Conservation (phyloP, 2,888 invertebrate species). For the Brachylomia viminalis region DNA sequence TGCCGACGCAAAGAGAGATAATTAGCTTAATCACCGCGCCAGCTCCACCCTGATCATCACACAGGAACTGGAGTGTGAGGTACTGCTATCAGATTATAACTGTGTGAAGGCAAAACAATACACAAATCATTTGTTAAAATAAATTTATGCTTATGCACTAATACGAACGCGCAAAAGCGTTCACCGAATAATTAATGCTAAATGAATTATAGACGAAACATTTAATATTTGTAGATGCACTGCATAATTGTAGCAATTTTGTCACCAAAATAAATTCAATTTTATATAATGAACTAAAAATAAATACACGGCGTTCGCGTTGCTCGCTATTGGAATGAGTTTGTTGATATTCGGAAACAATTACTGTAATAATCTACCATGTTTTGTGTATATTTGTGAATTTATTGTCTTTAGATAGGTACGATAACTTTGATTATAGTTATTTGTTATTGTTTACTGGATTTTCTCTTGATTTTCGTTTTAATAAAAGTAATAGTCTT, state of each 20-base stretch:
- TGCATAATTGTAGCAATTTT: constrained; percentile 41
- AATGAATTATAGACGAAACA: constrained; percentile 58
- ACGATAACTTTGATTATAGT: too few relatives aligned
- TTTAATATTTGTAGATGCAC: constrained; percentile 44
- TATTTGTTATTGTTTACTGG: not conserved
- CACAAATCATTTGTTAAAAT: constrained; percentile 59
- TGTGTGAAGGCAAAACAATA: constrained; percentile 48
- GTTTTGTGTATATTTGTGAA: constrained; percentile 5
- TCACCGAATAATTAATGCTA: constrained; percentile 59
- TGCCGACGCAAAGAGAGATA: constrained; percentile 52
- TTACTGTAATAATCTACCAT: constrained; percentile 6
- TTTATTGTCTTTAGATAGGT: not conserved
- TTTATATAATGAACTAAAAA: constrained; percentile 41
- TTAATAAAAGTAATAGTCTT: not conserved
- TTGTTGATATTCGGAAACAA: constrained; percentile 37
- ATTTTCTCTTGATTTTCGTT: not conserved
- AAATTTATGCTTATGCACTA: constrained; percentile 52
- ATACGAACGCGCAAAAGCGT: constrained; percentile 47
- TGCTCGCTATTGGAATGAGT: constrained; percentile 30
- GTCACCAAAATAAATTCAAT: constrained; percentile 37
- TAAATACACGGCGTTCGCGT: constrained; percentile 23
- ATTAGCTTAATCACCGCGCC: constrained; percentile 59
- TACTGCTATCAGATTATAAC: constrained; percentile 36
- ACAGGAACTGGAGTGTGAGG: constrained; percentile 26
- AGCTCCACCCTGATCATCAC: constrained; percentile 43